Base-by-base conservation (phyloP, 2,888 invertebrate genomes). In the Torymus aiolomorphi region DNA sequence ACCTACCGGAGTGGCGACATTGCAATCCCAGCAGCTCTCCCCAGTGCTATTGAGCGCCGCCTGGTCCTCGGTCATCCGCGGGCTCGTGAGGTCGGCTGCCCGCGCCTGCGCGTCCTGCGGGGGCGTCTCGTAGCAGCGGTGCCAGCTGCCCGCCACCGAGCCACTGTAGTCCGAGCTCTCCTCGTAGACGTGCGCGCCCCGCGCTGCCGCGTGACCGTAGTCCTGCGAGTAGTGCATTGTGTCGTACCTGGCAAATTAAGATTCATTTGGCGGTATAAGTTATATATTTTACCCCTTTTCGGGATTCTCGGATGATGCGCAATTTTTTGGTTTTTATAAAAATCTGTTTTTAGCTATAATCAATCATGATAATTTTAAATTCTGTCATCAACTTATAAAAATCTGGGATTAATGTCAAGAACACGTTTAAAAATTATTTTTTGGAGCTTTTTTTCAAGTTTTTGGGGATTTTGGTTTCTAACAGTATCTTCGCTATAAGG, bases 101-200 rank as follows among this genome's bases (percentile, higher is more conserved):
- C 62, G 63, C 56, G 70, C 62, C 54, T 72, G 66, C 20, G 75
- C 16, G 11, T 78, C 81, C 51, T 78, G 76, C 18, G 78, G 81
- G 12, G 81, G 81, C 13, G 81, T 81, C 31, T 81, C 81, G 65
- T 81, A 81, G 69, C 82, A 82, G 20, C 80, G 66, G 52, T 80
- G 79, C 82, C 79, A 80, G 11, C 51, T 56, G 56, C n/a, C 54
- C 49, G 71, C 66, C 51, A 69, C 18, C 2, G 56, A 31, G n/a
- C 57, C 54, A 24, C 62, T 67, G 67, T 80, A 82, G 10, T 82
- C 82, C 59, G 82, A 77, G 56, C 72, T 80, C 56, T 82, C 82
- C 62, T 77, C 82, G 78, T 81, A 81, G 8, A 70, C 16, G n/a
- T 54, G 67, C 31, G 65, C n/a, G 11, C 71, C 59, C 16, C 31